These are phyloP conservation scores for Noctua pronuba DNA, from an alignment of 2,888 invertebrate species.

Conservation along the genomic window DNA sequence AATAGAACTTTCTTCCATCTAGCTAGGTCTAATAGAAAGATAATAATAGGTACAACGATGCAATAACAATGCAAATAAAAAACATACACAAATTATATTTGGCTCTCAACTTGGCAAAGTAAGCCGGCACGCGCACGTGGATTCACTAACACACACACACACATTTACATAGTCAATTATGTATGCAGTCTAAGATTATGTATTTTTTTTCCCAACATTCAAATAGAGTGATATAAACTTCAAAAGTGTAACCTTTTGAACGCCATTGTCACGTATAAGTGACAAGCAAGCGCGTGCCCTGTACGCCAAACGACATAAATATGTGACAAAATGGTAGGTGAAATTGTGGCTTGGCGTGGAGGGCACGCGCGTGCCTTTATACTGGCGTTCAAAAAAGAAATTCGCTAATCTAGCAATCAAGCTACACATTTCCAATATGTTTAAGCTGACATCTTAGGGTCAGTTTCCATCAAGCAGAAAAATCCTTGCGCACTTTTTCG, in stretches of 20 bases:
- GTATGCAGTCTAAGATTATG: background rate
- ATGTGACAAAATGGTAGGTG: too few relatives aligned
- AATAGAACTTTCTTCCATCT: background rate
- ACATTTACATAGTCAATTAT: background rate
- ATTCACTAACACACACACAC: background rate
- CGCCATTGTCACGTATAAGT: too few relatives aligned
- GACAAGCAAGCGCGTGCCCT: too few relatives aligned
- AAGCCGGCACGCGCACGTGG: constrained; percentile 8
- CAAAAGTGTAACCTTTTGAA: background rate
- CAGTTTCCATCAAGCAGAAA: too few relatives aligned
- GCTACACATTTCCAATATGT: background rate
- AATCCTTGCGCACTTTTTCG: too few relatives aligned
- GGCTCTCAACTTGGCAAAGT: constrained; percentile 44
- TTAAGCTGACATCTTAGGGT: background rate
- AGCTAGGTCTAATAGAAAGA: background rate
- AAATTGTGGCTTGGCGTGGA: too few relatives aligned
- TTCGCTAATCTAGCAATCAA: background rate
- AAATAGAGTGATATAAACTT: background rate
- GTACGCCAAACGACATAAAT: too few relatives aligned
- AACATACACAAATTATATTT: constrained; percentile 32
- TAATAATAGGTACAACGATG: background rate
- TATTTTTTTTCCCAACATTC: background rate
- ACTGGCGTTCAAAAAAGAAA: too few relatives aligned
- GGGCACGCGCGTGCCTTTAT: too few relatives aligned
- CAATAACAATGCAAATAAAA: constrained; percentile 7